phyloP scores from a whole-genome alignment of 2,797 vertebrate species.

The Epinephelus coioides region DNA sequence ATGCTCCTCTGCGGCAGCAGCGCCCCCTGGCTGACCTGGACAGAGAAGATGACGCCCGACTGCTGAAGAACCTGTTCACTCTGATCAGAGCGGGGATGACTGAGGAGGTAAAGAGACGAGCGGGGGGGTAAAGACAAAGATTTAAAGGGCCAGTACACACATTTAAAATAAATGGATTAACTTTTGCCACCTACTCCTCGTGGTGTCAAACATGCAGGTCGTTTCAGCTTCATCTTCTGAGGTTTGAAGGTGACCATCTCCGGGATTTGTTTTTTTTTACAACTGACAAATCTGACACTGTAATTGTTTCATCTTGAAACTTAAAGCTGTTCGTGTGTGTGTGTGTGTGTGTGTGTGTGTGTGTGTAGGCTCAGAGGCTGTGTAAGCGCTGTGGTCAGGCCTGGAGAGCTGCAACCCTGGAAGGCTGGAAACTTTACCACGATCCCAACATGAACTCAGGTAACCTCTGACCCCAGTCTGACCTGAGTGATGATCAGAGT shows the following conservation, averaged over 20 bases:
- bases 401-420: constrained; percentile 98
- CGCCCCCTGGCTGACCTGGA: constrained; percentile 96
- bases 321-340: constrained; percentile 5
- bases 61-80: constrained; percentile 95
- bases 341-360: constrained; percentile 43
- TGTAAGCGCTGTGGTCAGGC: constrained; percentile 98
- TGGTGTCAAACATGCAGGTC: too few relatives aligned
- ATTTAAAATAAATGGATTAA: too few relatives aligned
- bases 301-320: too few relatives aligned
- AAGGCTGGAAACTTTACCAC: constrained; percentile 98
- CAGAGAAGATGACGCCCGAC: constrained; percentile 93
- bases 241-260: too few relatives aligned
- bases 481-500: too few relatives aligned
- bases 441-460: constrained; percentile 95
- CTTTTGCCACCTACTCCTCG: too few relatives aligned
- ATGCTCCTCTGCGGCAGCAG: constrained; percentile 96
- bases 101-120: constrained; percentile 88
- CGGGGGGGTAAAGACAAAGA: too few relatives aligned
- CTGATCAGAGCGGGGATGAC: constrained; percentile 97
- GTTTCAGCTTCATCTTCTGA: too few relatives aligned
- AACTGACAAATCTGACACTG: too few relatives aligned
- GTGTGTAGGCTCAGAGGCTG: constrained; percentile 91
- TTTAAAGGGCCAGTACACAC: too few relatives aligned
- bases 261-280: too few relatives aligned
- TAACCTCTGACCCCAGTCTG: constrained; percentile 56